Evolutionary conservation across 1,140 invertebrate species (phyloP), one percentile per base, ranked within the genome.

Genomic region (Drosophila jambulina): DNA sequence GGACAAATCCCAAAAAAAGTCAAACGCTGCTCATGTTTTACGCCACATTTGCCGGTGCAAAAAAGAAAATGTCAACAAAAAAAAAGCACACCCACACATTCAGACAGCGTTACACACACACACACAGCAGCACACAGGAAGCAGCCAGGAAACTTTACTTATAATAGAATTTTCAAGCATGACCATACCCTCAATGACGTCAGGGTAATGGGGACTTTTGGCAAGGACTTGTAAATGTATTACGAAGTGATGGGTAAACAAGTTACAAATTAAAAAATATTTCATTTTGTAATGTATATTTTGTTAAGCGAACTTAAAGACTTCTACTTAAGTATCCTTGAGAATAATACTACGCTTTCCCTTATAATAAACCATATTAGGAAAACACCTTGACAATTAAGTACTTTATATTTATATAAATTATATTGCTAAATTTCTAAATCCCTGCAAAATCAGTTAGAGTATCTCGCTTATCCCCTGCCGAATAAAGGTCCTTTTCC

Each of bases 91-190:
- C 29, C 15, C 19, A 17, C n/a, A 23, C 40, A 71, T 34, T 34
- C 43, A 59, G 62, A 36, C 56, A 65, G 63, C 21, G 25, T 43
- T 13, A 4, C 38, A 62, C 48, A 62, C 27, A 15, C 43, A 62
- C 54, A 62, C 49, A 25, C 12, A 13, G 43, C 46, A 40, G 15
- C 53, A 1, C 29, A 75, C 53, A 69, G 59, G 76, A 78, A 62
- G 57, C 76, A 54, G 74, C 57, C 29, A 51, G 75, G 78, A 63
- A 87, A 88, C 83, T 87, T 87, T 83, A 45, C 74, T 88, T 78
- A 80, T 88, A 88, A 87, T 87, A 87, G 80, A 88, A 87, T 87
- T 87, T 88, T 87, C 68, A 80, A 80, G 84, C 72, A 78, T 68
- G 82, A 70, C 38, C 46, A 57, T 76, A 59, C 72, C 27, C 74